Evolutionary conservation across 2,113 vertebrate genomes (phyloP).

Genomic region (Thermophis baileyi): DNA sequence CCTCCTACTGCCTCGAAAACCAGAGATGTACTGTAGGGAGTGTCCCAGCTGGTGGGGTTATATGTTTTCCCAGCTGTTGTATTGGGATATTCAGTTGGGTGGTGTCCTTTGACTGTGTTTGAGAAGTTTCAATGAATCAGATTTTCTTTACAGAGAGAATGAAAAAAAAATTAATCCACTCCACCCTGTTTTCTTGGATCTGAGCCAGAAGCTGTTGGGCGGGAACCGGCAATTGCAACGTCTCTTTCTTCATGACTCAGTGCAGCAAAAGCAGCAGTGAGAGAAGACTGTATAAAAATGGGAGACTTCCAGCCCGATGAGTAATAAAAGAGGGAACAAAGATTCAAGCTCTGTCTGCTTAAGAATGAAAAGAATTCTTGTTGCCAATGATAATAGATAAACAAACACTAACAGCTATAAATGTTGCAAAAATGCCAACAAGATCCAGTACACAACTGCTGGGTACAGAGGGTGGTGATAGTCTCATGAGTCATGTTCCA

Average conservation of each 20-base stretch:
- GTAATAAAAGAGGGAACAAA: slow-evolving; percentile 54
- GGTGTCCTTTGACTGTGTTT: slow-evolving; percentile 70
- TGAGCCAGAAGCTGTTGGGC: slow-evolving; percentile 67
- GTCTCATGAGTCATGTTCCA: slow-evolving; percentile 30
- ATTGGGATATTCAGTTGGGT: slow-evolving; percentile 64
- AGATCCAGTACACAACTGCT: slow-evolving; percentile 34
- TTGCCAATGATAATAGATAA: slow-evolving; percentile 50
- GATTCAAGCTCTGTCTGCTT: slow-evolving; percentile 69
- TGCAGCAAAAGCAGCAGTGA: slow-evolving; percentile 63
- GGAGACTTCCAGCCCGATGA: slow-evolving; percentile 68
- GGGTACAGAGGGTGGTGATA: slow-evolving; percentile 26
- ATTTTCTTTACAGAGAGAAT: slow-evolving; percentile 64
- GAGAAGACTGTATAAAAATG: slow-evolving; percentile 71
- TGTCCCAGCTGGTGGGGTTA: slow-evolving; percentile 62
- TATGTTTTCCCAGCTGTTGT: slow-evolving; percentile 67
- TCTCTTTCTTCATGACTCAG: slow-evolving; percentile 68
- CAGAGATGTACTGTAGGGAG: slow-evolving; percentile 57
- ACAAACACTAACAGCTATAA: slow-evolving; percentile 42
- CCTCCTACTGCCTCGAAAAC: slow-evolving; percentile 16
- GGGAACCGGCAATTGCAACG: slow-evolving; percentile 70
- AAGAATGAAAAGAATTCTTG: slow-evolving; percentile 57
- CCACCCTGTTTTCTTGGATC: slow-evolving; percentile 73
- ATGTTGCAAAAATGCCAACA: slow-evolving; percentile 49
- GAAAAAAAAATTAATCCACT: slow-evolving; percentile 55
- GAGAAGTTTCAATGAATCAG: slow-evolving; percentile 82